phyloP scores from a whole-genome alignment of 2,888 invertebrate species.

The Stictocephala bisonia region DNA sequence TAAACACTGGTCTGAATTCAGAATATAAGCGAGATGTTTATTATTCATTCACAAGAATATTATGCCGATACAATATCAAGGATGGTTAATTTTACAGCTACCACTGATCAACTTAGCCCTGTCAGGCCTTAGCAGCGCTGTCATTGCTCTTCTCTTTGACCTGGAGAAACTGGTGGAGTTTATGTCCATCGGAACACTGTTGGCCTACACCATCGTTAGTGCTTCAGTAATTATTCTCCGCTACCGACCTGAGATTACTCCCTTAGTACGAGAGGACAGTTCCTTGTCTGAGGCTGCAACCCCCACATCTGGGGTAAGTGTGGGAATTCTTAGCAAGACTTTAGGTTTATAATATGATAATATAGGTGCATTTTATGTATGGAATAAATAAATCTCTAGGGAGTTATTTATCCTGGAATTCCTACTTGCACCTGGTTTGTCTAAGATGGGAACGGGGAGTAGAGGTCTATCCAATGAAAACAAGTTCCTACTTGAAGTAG shows the following conservation, averaged over 20 bases:
- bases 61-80: no score
- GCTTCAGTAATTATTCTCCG: conserved; percentile 89
- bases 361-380: no score
- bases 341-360: not conserved
- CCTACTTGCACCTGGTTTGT: no score
- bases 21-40: no score
- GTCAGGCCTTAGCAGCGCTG: conserved; percentile 80
- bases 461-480: no score
- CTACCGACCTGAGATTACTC: conserved; percentile 75
- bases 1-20: no score
- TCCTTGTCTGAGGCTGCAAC: conserved; percentile 73
- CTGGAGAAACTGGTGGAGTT: conserved; percentile 91
- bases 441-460: no score
- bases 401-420: no score
- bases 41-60: no score
- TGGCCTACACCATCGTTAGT: conserved; percentile 93
- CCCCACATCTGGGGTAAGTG: conserved; percentile 68
- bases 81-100: conserved; percentile 68
- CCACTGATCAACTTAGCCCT: conserved; percentile 81
- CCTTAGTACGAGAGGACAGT: conserved; percentile 70
- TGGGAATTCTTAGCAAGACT: not conserved
- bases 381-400: no score
- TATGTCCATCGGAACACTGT: conserved; percentile 91
- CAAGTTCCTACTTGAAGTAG: no score
- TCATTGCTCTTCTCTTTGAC: conserved; percentile 87